Conservation (phyloP, 1,140 invertebrate species). For the Temnothorax nylanderi region DNA sequence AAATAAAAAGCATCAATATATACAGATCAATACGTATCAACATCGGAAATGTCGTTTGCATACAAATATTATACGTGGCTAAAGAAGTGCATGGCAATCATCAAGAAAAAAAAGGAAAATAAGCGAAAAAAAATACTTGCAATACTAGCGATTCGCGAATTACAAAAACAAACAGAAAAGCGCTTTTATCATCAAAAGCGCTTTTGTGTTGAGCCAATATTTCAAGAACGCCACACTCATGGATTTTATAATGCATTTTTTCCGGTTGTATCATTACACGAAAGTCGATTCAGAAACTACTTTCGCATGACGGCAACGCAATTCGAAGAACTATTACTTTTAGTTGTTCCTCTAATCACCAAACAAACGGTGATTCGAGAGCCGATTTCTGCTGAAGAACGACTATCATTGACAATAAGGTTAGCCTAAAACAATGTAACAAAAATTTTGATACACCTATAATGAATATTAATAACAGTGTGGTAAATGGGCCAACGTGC, state of each 20-base stretch:
- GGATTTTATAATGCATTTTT: slow-evolving; percentile 2
- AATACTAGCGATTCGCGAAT: not conserved
- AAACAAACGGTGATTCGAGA: not conserved
- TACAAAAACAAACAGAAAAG: not conserved
- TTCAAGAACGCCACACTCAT: not conserved
- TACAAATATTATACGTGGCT: not conserved
- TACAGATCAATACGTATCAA: too few species aligned
- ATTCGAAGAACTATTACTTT: not conserved
- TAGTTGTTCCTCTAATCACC: not conserved
- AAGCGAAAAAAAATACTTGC: not conserved
- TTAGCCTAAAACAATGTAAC: not conserved
- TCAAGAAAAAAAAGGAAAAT: not conserved
- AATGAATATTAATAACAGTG: too few species aligned
- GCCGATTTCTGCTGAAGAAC: not conserved
- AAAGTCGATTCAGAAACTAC: not conserved
- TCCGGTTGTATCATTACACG: not conserved
- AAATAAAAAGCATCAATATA: too few species aligned
- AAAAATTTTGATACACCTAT: too few species aligned
- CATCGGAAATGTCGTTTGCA: not conserved
- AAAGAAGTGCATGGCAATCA: not conserved
- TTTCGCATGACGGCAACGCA: not conserved
- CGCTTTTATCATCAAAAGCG: not conserved
- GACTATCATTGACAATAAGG: not conserved
- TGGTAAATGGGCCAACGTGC: too few species aligned
- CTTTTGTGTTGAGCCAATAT: not conserved